Evolutionary conservation across 2,888 invertebrate genomes (phyloP), one percentile per base, ranked within the genome.

Genomic region (Ischnus inquisitorius): DNA sequence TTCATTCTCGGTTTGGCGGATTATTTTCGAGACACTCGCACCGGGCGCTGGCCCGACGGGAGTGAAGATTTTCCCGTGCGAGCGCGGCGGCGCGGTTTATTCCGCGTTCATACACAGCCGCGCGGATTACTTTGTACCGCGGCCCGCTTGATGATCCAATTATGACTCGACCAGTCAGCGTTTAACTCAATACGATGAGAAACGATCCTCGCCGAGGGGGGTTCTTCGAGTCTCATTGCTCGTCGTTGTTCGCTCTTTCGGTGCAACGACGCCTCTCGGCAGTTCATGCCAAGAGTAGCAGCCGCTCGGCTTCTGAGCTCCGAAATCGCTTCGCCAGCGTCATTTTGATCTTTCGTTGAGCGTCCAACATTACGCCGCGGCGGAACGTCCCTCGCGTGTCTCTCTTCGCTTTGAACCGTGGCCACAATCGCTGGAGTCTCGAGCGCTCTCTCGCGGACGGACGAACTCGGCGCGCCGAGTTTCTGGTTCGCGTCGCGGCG

Each of bases 331-430:
- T 14, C 41, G 68, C 71, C 34, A 80, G 67, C 68, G 78, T 79
- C 75, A 82, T 84, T 84, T 84, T 79, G 69, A 84, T 82, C 74
- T 82, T 82, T 79, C 82, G 69, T 71, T 65, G 43, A 68, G 68
- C 69, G 34, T 2, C 34, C 34, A 34, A 34, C 34, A 34, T 34
- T 34, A 46, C 22, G 57, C 65, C 69, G 43, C 65, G 19, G 51
- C 51, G 51, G 19, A 54, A 54, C 54, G 69, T 62, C 48, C 79
- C 64, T 25, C 69, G 43, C 48, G 14, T 34, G 41, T 80, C 39
- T 16, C 57, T 80, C 62, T 43, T 48, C 71, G 80, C 79, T 83
- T 83, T 83, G 79, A 83, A 75, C 83, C 82, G 62, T 39, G 41
- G 22, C 51, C 48, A 81, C 64, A n/a, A 3, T 12, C 14, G 28